These are phyloP conservation scores for Aphodius sticticus DNA, from an alignment of 2,888 invertebrate genomes.

Conservation along the genomic window DNA sequence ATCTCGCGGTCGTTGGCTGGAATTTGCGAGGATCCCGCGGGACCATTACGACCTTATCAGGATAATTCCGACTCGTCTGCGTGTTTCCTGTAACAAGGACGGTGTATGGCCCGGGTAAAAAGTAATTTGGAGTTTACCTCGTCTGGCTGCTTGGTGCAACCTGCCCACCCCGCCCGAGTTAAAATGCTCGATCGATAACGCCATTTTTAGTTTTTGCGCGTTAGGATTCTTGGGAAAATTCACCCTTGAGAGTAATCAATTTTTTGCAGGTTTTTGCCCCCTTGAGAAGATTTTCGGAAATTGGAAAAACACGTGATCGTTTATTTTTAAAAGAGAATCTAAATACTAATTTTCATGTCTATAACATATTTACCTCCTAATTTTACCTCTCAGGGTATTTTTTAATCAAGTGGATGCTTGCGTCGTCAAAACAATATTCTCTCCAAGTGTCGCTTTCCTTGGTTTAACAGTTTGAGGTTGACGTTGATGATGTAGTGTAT, in stretches of 20 bases:
- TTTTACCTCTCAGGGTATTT: too few relatives aligned
- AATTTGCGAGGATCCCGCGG: slow-evolving; percentile 52
- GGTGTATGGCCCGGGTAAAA: slow-evolving; percentile 49
- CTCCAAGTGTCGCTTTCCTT: too few relatives aligned
- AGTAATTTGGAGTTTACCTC: slow-evolving; percentile 46
- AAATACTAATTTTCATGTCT: too few relatives aligned
- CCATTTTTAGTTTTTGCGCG: neutral
- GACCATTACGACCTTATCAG: slow-evolving; percentile 56
- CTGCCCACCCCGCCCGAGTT: slow-evolving; percentile 8
- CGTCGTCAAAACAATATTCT: too few relatives aligned
- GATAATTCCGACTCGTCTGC: slow-evolving; percentile 52
- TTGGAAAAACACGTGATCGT: too few relatives aligned
- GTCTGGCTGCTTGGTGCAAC: slow-evolving; percentile 34
- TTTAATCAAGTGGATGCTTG: too few relatives aligned
- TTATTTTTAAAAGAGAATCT: too few relatives aligned
- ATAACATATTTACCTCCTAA: too few relatives aligned
- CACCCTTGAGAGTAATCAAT: neutral
- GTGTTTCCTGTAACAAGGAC: slow-evolving; percentile 54
- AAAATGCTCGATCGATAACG: neutral
- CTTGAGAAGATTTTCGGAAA: too few relatives aligned
- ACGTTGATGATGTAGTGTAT: too few relatives aligned
- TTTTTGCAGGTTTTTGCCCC: too few relatives aligned
- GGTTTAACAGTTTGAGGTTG: too few relatives aligned
- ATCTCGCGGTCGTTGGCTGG: slow-evolving; percentile 53
- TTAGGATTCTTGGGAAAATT: neutral